Conservation (phyloP, 2,113 vertebrate genomes). For the Lepus americanus region DNA sequence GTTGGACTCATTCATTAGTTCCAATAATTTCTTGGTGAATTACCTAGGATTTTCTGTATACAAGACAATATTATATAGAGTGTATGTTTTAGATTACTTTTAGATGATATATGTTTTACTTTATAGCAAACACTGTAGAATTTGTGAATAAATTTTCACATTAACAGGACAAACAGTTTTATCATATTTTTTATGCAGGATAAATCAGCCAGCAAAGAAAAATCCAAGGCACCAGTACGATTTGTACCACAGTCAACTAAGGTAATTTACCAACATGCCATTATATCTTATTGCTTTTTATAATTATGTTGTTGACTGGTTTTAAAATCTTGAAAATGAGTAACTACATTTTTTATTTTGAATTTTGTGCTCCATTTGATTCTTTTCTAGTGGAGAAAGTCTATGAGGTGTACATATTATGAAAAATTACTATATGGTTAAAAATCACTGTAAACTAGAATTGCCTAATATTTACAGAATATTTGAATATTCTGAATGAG, state of each 20-base stretch:
- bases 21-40: slow-evolving; percentile 2
- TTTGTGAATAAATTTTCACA: slow-evolving; percentile 31
- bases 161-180: neutral
- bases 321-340: slow-evolving; percentile 4
- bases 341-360: slow-evolving; percentile 24
- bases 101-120: neutral
- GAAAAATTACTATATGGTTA: neutral
- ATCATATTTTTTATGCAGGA: slow-evolving; percentile 68
- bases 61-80: neutral
- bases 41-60: neutral
- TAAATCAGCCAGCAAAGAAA: slow-evolving; percentile 74
- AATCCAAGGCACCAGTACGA: slow-evolving; percentile 73
- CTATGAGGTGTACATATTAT: neutral
- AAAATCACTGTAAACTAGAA: neutral
- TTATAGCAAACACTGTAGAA: neutral
- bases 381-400: neutral
- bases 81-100: slow-evolving; percentile 32
- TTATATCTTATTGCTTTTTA: neutral
- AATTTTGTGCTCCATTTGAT: neutral
- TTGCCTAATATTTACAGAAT: neutral
- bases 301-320: slow-evolving; percentile 6
- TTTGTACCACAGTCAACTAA: slow-evolving; percentile 82
- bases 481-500: neutral
- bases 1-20: neutral
- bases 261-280: slow-evolving; percentile 78